These are phyloP conservation scores for Unio pictorum DNA, from an alignment of 2,888 invertebrate species.

Conservation along the genomic window DNA sequence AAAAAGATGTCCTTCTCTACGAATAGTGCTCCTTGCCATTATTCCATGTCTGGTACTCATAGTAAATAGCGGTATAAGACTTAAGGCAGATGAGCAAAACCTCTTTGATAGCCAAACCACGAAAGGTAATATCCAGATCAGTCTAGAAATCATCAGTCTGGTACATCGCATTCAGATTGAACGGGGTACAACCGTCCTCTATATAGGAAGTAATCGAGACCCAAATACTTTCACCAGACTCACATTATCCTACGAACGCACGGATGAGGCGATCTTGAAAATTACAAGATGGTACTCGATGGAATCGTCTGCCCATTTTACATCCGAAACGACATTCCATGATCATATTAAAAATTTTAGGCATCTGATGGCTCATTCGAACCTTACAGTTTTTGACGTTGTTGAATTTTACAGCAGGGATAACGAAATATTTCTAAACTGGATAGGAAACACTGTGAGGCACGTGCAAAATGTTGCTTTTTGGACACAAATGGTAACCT, in stretches of 20 bases:
- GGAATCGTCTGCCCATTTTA: constrained; percentile 5
- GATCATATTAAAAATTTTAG: constrained; percentile 3
- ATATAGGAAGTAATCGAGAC: constrained; percentile 42
- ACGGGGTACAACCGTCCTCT: constrained; percentile 51
- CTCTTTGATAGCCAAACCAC: neutral
- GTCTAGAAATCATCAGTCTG: constrained; percentile 43
- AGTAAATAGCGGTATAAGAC: neutral
- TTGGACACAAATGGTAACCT: constrained; percentile 50
- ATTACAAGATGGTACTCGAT: constrained; percentile 21
- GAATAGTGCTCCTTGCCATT: constrained; percentile 7
- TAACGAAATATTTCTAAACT: constrained; percentile 37
- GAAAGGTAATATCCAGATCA: constrained; percentile 30
- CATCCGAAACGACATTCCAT: neutral
- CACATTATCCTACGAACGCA: constrained; percentile 9
- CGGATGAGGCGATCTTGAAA: constrained; percentile 22
- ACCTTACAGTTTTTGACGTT: constrained; percentile 19
- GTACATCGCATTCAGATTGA: constrained; percentile 53
- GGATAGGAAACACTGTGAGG: constrained; percentile 42
- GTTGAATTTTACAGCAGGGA: constrained; percentile 43
- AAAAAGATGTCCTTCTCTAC: constrained; percentile 1
- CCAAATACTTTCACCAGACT: constrained; percentile 15
- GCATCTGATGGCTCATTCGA: constrained; percentile 11
- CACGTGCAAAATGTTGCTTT: constrained; percentile 21
- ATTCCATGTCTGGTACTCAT: constrained; percentile 7
- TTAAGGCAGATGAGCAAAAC: neutral